phyloP scores from a whole-genome alignment of 2,888 invertebrate species.

The Watsonalla cultraria region DNA sequence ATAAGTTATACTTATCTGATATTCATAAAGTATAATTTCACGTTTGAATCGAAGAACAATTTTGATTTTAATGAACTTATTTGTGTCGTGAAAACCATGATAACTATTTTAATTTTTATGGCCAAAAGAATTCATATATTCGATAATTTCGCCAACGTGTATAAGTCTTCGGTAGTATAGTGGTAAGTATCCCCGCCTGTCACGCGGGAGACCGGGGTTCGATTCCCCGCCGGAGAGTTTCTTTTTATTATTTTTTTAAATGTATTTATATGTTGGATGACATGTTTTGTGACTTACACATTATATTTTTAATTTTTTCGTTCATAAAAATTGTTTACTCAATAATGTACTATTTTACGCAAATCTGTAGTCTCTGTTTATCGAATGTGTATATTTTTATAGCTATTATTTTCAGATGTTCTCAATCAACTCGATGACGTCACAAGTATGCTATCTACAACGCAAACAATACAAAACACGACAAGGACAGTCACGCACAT shows the following conservation, averaged over 20 bases:
- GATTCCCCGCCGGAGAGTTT: slow-evolving; percentile 69
- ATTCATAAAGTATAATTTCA: too few species aligned
- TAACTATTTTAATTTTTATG: too few species aligned
- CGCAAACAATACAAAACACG: slow-evolving; percentile 16
- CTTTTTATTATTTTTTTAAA: not conserved
- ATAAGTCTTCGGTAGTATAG: slow-evolving; percentile 69
- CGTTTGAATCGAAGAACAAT: too few species aligned
- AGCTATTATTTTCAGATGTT: slow-evolving; percentile 49
- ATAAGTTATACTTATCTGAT: too few species aligned
- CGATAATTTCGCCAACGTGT: not conserved
- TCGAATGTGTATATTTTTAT: slow-evolving; percentile 2
- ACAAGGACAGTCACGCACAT: slow-evolving; percentile 7
- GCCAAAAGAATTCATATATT: not conserved
- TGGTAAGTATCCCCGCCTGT: slow-evolving; percentile 76
- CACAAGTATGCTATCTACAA: slow-evolving; percentile 37
- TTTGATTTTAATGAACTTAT: too few species aligned
- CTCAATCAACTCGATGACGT: slow-evolving; percentile 62
- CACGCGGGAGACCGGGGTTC: slow-evolving; percentile 77
- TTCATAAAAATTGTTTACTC: too few species aligned
- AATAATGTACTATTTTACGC: too few species aligned
- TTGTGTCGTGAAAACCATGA: too few species aligned
- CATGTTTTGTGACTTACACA: too few species aligned
- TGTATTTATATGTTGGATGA: too few species aligned
- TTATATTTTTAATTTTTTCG: too few species aligned
- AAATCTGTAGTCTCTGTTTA: not conserved